phyloP scores from a whole-genome alignment of 1,140 invertebrate genomes.

The Pantala flavescens region DNA sequence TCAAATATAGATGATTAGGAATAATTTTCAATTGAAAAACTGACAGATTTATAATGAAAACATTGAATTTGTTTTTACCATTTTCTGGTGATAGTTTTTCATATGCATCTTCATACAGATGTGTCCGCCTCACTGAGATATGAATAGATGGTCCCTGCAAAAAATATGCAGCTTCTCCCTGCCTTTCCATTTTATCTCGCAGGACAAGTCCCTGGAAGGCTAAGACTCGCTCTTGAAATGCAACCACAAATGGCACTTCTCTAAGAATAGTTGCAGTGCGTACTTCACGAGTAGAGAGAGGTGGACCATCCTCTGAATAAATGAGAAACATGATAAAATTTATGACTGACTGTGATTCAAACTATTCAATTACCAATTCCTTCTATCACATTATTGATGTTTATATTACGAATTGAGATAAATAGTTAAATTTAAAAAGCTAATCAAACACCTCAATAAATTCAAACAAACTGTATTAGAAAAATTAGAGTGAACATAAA shows the following conservation, averaged over 20 bases:
- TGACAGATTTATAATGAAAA: too few species aligned
- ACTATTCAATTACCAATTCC: too few species aligned
- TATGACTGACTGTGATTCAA: too few species aligned
- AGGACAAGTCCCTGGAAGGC: conserved; percentile 67
- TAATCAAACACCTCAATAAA: too few species aligned
- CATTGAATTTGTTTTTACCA: conserved; percentile 50
- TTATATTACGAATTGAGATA: too few species aligned
- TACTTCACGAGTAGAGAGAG: conserved; percentile 77
- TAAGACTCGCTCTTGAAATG: conserved; percentile 78
- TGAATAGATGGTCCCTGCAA: conserved; percentile 64
- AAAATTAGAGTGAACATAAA: too few species aligned
- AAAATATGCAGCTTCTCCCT: conserved; percentile 60
- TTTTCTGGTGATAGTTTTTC: conserved; percentile 85
- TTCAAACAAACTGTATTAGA: too few species aligned
- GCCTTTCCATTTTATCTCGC: conserved; percentile 60
- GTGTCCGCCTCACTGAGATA: conserved; percentile 74
- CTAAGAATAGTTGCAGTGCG: conserved; percentile 76
- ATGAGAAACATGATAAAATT: conserved; percentile 16
- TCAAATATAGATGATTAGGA: too few species aligned
- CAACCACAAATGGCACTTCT: conserved; percentile 87
- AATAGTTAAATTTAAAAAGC: too few species aligned
- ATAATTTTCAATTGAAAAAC: too few species aligned
- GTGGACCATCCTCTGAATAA: conserved; percentile 57
- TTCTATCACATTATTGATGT: too few species aligned
- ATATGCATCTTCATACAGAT: conserved; percentile 95